Conservation (phyloP, 2,888 invertebrate species). For the Petrolisthes cinctipes region DNA sequence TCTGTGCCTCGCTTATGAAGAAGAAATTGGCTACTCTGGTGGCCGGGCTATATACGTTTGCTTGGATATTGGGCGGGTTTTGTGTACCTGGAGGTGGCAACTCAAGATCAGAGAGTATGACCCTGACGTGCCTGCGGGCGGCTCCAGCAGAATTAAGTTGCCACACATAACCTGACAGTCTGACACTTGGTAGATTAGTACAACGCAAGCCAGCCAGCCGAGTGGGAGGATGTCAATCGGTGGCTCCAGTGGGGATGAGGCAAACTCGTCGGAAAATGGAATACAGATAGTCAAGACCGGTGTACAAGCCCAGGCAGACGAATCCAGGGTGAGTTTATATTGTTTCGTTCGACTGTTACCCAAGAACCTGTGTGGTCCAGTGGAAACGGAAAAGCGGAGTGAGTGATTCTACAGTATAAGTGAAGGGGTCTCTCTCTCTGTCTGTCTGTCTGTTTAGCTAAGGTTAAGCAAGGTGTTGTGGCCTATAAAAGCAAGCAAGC, state of each 20-base stretch:
- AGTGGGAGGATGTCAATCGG: constrained; percentile 36
- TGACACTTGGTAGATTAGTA: no score
- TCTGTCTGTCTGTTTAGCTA: not conserved
- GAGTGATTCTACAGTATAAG: not conserved
- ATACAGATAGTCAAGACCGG: not conserved
- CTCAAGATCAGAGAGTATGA: no score
- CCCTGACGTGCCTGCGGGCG: no score
- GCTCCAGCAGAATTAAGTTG: no score
- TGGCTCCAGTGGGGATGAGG: constrained; percentile 36
- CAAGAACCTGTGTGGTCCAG: not conserved
- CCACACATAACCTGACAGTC: no score
- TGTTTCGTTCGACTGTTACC: not conserved
- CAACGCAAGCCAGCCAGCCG: not conserved
- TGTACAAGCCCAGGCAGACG: constrained; percentile 27
- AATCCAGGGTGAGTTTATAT: constrained; percentile 23
- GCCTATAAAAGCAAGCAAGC: not conserved
- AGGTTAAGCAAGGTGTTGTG: not conserved
- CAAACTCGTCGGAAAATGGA: constrained; percentile 36
- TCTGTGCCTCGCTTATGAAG: no score
- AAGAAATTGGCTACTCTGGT: no score
- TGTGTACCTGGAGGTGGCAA: no score
- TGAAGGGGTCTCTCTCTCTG: not conserved
- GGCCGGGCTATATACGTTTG: no score
- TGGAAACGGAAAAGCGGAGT: no score
- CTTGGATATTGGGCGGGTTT: no score